phyloP scores from a whole-genome alignment of 2,888 invertebrate genomes.

The Agriopis aurantiaria region DNA sequence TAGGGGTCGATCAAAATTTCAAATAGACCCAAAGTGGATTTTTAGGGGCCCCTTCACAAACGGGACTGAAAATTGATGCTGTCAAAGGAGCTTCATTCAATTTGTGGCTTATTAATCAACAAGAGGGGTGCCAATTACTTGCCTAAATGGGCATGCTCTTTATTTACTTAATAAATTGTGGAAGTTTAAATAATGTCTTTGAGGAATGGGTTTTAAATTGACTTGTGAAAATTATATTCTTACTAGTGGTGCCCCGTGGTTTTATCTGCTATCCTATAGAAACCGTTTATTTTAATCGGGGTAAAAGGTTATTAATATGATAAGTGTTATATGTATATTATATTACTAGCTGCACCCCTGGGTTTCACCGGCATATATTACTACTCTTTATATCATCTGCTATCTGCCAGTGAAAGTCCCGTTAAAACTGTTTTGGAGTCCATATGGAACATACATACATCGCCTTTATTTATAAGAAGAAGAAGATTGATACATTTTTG shows the following conservation, averaged over 20 bases:
- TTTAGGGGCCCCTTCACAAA: constrained; percentile 78
- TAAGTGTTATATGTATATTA: too few relatives aligned
- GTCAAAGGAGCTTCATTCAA: constrained; percentile 82
- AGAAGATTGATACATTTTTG: too few relatives aligned
- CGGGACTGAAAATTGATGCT: constrained; percentile 82
- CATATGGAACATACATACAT: too few relatives aligned
- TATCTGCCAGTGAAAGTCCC: too few relatives aligned
- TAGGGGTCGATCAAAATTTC: constrained; percentile 83
- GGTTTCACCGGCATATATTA: too few relatives aligned
- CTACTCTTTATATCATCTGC: too few relatives aligned
- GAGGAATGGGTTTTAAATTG: constrained; percentile 42
- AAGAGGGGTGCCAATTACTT: constrained; percentile 50
- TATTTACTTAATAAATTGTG: constrained; percentile 65
- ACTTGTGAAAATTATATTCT: constrained; percentile 1
- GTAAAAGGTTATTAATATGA: too few relatives aligned
- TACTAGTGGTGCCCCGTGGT: background rate
- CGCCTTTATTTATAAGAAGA: too few relatives aligned
- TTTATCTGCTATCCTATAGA: too few relatives aligned
- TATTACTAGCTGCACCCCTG: too few relatives aligned
- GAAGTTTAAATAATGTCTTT: constrained; percentile 40
- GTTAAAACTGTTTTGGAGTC: too few relatives aligned
- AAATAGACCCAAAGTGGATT: constrained; percentile 83
- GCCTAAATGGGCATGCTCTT: constrained; percentile 51
- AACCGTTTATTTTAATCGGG: too few relatives aligned
- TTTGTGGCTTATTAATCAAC: constrained; percentile 83